Percentiles rank a stretch among this genome's conserved stretches.
phyloP scores from a whole-genome alignment of 2,797 vertebrate genomes.

The Gorsachius magnificus region DNA sequence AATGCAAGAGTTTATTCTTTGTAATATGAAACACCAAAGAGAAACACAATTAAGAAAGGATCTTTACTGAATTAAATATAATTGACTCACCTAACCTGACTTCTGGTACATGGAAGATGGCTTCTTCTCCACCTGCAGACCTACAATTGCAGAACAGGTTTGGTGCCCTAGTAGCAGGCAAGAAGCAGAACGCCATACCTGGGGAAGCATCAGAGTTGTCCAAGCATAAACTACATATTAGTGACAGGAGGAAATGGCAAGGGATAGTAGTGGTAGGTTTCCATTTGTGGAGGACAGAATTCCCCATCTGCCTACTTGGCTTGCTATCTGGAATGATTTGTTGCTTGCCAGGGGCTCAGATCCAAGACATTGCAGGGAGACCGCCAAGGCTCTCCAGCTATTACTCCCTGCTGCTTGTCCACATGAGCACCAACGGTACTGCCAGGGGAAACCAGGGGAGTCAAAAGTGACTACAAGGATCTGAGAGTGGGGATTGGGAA shows the following conservation, averaged over 20 bases:
- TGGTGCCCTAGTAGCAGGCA: not conserved
- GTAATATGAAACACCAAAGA: not conserved
- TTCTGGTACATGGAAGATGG: not conserved
- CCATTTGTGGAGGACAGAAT: not conserved
- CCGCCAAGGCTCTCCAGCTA: not conserved
- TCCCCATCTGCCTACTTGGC: slow-evolving; percentile 20
- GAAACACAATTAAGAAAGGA: not conserved
- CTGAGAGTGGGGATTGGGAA: not conserved
- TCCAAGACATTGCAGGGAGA: not conserved
- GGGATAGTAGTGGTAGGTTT: not conserved
- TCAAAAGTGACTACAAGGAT: not conserved
- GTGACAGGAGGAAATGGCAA: not conserved
- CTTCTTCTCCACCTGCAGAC: not conserved
- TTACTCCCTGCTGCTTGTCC: not conserved
- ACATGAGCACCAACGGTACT: not conserved
- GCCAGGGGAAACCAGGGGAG: not conserved
- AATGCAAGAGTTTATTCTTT: not conserved
- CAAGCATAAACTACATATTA: not conserved
- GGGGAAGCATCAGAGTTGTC: not conserved
- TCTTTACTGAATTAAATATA: not conserved
- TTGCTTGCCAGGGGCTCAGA: not conserved
- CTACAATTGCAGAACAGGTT: not conserved
- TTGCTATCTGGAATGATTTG: not conserved
- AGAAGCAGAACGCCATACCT: not conserved
- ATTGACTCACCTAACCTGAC: not conserved